Evolutionary conservation across 2,888 invertebrate species (phyloP), one percentile per base, ranked within the genome.

Genomic region (Tachina fera): DNA sequence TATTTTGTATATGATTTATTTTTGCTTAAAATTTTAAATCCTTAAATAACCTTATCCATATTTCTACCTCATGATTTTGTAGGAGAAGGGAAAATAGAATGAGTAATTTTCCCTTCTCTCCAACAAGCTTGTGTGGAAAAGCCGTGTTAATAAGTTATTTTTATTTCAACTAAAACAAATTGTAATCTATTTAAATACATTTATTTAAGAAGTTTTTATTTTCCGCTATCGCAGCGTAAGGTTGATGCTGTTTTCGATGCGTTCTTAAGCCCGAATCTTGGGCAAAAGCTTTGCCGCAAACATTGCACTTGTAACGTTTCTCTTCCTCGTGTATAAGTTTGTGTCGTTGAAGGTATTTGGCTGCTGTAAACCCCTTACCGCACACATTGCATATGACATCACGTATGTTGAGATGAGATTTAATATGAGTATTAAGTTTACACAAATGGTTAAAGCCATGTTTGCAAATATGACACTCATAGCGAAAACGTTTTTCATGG

Each of bases 261-360:
- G 82, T 47, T 9, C 86, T 49, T 51, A 90, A 84, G 0, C 92
- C 92, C 9, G 90, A 88, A 67, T 88, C 88, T 80, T 91, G 91
- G 5, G 91, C 89, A 75, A 90, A 91, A 4, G 88, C 88, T 83
- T 90, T 90, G 14, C 84, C 87, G 45, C 91, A 91, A n/a, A 89
- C 84, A 74, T 88, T 88, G 80, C 89, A 89, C 88, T 91, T 87
- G 89, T 93, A 89, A 16, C 89, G 88, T 68, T 91, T 91, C 41
- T 88, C 72, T 6, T 84, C 81, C 1, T 88, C 85, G 86, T 91
- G 91, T 14, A 91, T 88, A 83, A 89, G 88, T 68, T 89, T 88
- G 72, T 91, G 91, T 39, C 89, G 88, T 1, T 88, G 87, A 56
- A 91, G 82, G 14, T 89, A 89, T 56, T 89, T 86, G 39, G 58